Conservation (phyloP, 2,113 vertebrate genomes). For the Hiodon alosoides region DNA sequence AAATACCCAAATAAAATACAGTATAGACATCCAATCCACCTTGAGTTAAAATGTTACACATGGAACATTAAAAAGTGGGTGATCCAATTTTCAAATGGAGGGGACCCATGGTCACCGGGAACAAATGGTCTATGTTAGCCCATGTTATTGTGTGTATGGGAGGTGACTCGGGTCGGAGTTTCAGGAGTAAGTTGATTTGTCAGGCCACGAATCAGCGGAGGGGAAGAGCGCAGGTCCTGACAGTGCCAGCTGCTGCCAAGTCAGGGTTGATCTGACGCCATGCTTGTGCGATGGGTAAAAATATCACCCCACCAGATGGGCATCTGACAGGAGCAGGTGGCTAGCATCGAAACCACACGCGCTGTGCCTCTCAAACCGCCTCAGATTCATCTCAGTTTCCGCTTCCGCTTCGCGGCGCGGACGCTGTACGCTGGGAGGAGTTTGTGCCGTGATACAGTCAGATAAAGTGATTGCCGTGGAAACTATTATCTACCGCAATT, state of each 20-base stretch:
- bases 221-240: slow-evolving; percentile 35
- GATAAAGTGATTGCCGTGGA: no score
- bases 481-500: no score
- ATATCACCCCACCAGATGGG: slow-evolving; percentile 48
- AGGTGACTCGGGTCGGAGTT: background rate
- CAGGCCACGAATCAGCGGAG: slow-evolving; percentile 34
- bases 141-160: background rate
- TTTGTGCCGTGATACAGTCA: no score
- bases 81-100: no score
- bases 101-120: no score
- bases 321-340: slow-evolving; percentile 55
- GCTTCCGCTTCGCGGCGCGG: slow-evolving; percentile 10
- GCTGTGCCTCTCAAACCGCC: slow-evolving; percentile 26
- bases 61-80: no score
- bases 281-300: slow-evolving; percentile 39
- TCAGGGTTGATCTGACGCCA: slow-evolving; percentile 36
- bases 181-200: background rate
- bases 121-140: background rate
- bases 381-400: slow-evolving; percentile 26
- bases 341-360: slow-evolving; percentile 27
- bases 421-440: background rate
- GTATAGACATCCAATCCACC: no score
- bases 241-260: slow-evolving; percentile 50
- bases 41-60: no score
- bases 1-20: no score